A percentile compares a stretch with the other conserved stretches of the same genome.
phyloP scores from a whole-genome alignment of 2,113 vertebrate species.

The Phoxinus phoxinus region DNA sequence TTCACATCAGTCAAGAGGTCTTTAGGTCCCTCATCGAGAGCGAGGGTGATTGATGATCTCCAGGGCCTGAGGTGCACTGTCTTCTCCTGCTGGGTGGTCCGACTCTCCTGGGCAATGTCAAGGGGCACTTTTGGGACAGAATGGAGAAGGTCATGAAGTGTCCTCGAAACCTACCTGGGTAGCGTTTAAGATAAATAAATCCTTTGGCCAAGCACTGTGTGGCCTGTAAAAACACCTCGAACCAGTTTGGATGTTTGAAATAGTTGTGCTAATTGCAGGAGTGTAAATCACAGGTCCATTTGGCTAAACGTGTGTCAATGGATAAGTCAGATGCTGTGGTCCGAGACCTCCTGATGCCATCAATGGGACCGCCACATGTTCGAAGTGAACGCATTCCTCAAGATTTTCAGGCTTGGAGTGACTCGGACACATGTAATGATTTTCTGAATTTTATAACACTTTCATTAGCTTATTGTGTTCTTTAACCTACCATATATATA shows the following conservation, averaged over 20 bases:
- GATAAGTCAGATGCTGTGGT: constrained; percentile 46
- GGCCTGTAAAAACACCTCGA: background rate
- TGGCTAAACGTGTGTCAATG: constrained; percentile 49
- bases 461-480: background rate
- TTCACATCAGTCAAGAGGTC: constrained; percentile 47
- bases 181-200: constrained; percentile 5
- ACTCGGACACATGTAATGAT: background rate
- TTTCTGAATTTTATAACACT: no score
- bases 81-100: constrained; percentile 63
- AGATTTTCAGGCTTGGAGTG: background rate
- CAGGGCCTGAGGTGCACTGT: constrained; percentile 57
- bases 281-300: constrained; percentile 47
- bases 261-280: constrained; percentile 19
- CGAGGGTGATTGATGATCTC: constrained; percentile 61
- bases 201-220: background rate
- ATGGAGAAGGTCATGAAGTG: constrained; percentile 34
- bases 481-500: background rate
- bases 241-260: background rate
- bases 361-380: constrained; percentile 42
- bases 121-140: constrained; percentile 53
- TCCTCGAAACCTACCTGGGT: constrained; percentile 51
- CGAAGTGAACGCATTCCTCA: constrained; percentile 17
- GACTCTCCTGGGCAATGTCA: constrained; percentile 60
- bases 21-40: constrained; percentile 36
- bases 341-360: constrained; percentile 30